Evolutionary conservation across 2,113 vertebrate genomes (phyloP).

Genomic region (Holacanthus passer): DNA sequence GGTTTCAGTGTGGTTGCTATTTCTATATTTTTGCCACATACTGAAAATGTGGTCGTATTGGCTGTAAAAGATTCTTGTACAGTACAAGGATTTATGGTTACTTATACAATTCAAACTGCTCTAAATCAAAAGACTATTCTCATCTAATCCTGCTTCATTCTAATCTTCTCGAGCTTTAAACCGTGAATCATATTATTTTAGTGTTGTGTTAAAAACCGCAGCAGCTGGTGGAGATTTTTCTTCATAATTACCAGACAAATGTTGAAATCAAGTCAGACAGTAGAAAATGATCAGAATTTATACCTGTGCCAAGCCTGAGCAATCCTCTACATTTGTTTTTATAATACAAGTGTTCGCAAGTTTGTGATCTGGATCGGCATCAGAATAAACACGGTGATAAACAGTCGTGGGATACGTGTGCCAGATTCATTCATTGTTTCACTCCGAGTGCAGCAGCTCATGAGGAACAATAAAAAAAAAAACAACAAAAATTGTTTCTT

Average conservation of each 20-base stretch:
- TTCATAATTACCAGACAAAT: constrained; percentile 48
- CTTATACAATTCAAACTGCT: constrained; percentile 52
- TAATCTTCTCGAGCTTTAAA: constrained; percentile 44
- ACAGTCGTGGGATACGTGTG: not conserved
- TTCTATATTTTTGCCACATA: constrained; percentile 9
- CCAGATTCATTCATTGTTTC: constrained; percentile 19
- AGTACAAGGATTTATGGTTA: constrained; percentile 32
- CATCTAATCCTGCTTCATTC: constrained; percentile 44
- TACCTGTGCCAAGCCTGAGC: constrained; percentile 10
- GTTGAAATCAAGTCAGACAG: constrained; percentile 41
- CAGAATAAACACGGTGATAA: constrained; percentile 18
- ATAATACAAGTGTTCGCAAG: constrained; percentile 9
- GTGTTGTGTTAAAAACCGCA: constrained; percentile 31
- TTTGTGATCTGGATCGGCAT: constrained; percentile 16
- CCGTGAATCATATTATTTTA: constrained; percentile 32
- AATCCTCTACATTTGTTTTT: constrained; percentile 10
- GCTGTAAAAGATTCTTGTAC: constrained; percentile 27
- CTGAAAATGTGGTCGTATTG: constrained; percentile 23
- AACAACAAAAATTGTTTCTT: not conserved
- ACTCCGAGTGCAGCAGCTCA: not conserved
- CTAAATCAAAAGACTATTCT: constrained; percentile 42
- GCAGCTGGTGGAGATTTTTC: constrained; percentile 50
- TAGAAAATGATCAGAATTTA: not conserved
- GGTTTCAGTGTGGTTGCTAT: constrained; percentile 23
- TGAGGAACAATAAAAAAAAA: not conserved